Evolutionary conservation across 2,888 invertebrate genomes (phyloP).

Genomic region (Siphlonurus alternatus): DNA sequence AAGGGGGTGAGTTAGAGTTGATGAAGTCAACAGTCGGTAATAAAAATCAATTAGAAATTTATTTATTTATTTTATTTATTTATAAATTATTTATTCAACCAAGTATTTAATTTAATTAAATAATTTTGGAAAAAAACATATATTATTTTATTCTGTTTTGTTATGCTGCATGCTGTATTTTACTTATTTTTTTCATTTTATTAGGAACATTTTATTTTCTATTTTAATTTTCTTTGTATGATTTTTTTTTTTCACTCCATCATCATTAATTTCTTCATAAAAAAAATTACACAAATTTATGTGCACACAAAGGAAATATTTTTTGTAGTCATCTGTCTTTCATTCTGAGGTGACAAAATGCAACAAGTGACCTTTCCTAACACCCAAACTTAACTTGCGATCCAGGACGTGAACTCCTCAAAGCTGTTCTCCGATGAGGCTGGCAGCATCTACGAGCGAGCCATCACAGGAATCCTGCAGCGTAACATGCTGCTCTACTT

Average conservation of each 20-base stretch:
- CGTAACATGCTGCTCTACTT: conserved; percentile 90
- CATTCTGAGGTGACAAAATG: too few relatives aligned
- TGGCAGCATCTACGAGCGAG: conserved; percentile 85
- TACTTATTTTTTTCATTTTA: conserved; percentile 6
- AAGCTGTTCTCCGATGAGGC: conserved; percentile 91
- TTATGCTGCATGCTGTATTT: conserved; percentile 7
- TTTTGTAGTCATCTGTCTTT: too few relatives aligned
- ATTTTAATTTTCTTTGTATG: too few relatives aligned
- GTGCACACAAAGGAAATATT: too few relatives aligned
- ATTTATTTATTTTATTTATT: conserved; percentile 4
- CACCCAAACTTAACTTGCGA: too few relatives aligned
- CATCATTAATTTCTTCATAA: too few relatives aligned
- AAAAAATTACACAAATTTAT: too few relatives aligned
- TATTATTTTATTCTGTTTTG: conserved; percentile 11
- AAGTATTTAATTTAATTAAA: conserved; percentile 1
- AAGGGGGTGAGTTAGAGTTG: conserved; percentile 80
- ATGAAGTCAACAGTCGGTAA: not conserved
- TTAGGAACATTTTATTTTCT: not conserved
- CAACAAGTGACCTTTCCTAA: too few relatives aligned
- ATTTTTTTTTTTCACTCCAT: too few relatives aligned
- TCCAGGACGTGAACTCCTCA: conserved; percentile 79
- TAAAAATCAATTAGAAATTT: not conserved
- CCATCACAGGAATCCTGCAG: conserved; percentile 73
- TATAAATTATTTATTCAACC: conserved; percentile 1
- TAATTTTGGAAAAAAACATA: conserved; percentile 8